phyloP scores from a whole-genome alignment of 2,888 invertebrate species.

The Cryptocheilus praepositus region DNA sequence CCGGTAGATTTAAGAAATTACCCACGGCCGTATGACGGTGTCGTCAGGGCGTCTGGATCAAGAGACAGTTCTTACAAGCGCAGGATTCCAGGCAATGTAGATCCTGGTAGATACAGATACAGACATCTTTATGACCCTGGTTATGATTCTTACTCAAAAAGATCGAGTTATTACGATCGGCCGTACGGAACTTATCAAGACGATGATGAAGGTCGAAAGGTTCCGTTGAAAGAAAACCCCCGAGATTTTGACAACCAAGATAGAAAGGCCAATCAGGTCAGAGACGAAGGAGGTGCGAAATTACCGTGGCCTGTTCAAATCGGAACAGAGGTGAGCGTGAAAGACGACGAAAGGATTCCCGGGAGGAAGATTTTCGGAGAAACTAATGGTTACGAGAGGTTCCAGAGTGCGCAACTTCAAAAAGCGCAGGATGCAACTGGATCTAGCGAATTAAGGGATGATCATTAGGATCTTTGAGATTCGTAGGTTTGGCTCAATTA shows the following conservation, averaged over 20 bases:
- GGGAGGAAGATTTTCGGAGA: conserved; percentile 68
- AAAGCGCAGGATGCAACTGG: conserved; percentile 52
- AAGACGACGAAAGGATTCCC: conserved; percentile 66
- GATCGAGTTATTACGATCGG: conserved; percentile 53
- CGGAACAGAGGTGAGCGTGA: conserved; percentile 68
- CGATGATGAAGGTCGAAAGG: conserved; percentile 36
- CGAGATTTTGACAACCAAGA: conserved; percentile 45
- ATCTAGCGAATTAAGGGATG: conserved; percentile 48
- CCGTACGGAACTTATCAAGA: conserved; percentile 52
- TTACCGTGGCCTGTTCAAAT: conserved; percentile 69
- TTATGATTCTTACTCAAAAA: conserved; percentile 63
- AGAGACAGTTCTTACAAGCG: conserved; percentile 53
- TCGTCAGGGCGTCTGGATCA: conserved; percentile 43
- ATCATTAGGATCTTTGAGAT: conserved; percentile 31
- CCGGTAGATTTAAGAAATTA: conserved; percentile 69
- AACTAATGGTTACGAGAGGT: conserved; percentile 62
- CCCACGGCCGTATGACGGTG: conserved; percentile 59
- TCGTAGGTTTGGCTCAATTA: not conserved
- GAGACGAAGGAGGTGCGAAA: conserved; percentile 46
- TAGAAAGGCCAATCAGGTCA: conserved; percentile 46
- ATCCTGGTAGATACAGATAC: conserved; percentile 61
- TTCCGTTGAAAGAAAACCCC: conserved; percentile 39
- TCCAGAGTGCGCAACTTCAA: conserved; percentile 58
- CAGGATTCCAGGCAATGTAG: conserved; percentile 54
- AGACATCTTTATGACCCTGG: conserved; percentile 55